phyloP scores from a whole-genome alignment of 2,888 invertebrate genomes.

The Rotaria magnacalcarata region DNA sequence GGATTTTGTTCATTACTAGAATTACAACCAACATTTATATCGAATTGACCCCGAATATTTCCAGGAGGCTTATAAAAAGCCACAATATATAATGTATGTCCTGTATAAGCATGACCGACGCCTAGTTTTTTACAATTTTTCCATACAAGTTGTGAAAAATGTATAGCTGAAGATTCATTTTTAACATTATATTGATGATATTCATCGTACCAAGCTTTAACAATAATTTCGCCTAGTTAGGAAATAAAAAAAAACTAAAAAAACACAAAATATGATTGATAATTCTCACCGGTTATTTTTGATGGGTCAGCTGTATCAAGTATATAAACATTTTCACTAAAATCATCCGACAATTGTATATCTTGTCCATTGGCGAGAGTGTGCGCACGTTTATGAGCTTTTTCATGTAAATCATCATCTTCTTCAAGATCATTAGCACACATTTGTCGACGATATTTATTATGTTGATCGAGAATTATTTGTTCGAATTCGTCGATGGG shows the following conservation, averaged over 20 bases:
- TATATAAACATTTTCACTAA: neutral
- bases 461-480: neutral
- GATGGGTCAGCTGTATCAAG: neutral
- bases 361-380: neutral
- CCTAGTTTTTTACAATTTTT: neutral
- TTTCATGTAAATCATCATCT: neutral
- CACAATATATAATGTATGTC: neutral
- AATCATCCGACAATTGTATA: neutral
- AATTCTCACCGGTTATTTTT: neutral
- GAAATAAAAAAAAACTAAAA: neutral
- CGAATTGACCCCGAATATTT: neutral
- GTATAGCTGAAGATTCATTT: neutral
- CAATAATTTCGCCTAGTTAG: neutral
- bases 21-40: neutral
- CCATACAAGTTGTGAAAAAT: slow-evolving; percentile 23
- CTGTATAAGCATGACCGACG: neutral
- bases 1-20: neutral
- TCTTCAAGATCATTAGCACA: neutral
- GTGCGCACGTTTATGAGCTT: neutral
- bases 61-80: slow-evolving; percentile 34
- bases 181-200: neutral
- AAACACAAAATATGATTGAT: neutral
- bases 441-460: neutral
- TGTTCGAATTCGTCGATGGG: neutral
- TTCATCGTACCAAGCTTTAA: neutral